Percentiles rank a stretch among this genome's conserved stretches.
These are phyloP conservation scores for Aurelia sp. DNA, from an alignment of 30 jellyfish, hydroid and myxozoan species.

Conservation along the genomic window DNA sequence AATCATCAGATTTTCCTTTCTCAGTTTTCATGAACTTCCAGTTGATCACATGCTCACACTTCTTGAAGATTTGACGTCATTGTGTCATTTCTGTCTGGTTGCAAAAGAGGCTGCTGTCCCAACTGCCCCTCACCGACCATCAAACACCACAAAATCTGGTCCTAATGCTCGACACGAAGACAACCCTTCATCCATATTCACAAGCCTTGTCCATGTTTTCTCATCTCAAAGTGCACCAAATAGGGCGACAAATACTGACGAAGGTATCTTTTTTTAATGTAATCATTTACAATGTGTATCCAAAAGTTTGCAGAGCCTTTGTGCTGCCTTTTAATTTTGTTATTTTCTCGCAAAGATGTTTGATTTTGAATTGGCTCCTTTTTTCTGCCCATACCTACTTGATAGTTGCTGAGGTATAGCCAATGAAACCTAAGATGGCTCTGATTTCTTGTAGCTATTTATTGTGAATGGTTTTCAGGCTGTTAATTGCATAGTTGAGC, in stretches of 20 bases:
- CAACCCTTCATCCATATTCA: slow-evolving; percentile 68
- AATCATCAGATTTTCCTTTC: neutral
- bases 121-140: too few species aligned
- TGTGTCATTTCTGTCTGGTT: slow-evolving; percentile 83
- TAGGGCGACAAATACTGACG: slow-evolving; percentile 65
- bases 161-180: slow-evolving; percentile 45
- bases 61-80: slow-evolving; percentile 72
- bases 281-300: too few species aligned
- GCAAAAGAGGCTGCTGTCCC: slow-evolving; percentile 40
- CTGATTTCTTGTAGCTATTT: too few species aligned
- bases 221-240: slow-evolving; percentile 77
- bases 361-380: too few species aligned
- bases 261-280: slow-evolving; percentile 38
- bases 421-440: too few species aligned
- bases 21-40: slow-evolving; percentile 57
- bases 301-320: too few species aligned
- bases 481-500: too few species aligned
- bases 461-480: too few species aligned
- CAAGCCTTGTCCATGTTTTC: slow-evolving; percentile 91
- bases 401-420: too few species aligned
- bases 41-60: slow-evolving; percentile 79
- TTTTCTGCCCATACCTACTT: too few species aligned
- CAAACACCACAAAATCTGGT: slow-evolving; percentile 11
- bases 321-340: too few species aligned
- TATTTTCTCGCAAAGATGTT: too few species aligned